Evolutionary conservation across 2,888 invertebrate genomes (phyloP).

Genomic region (Megamerina dolium): DNA sequence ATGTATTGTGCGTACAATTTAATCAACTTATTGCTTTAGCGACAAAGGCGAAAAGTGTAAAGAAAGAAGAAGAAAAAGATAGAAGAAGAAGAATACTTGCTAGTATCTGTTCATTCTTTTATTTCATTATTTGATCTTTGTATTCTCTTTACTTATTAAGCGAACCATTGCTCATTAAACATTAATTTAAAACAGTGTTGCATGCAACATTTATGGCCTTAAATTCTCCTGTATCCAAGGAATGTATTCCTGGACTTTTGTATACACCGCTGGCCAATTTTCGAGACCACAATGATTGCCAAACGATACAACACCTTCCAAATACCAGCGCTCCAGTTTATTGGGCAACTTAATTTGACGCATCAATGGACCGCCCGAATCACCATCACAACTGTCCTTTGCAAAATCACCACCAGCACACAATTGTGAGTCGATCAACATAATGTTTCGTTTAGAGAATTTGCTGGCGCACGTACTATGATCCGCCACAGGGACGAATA

Average conservation of each 20-base stretch:
- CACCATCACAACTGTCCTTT: conserved; percentile 58
- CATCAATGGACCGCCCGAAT: conserved; percentile 62
- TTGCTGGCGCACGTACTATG: conserved; percentile 48
- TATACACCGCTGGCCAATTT: conserved; percentile 68
- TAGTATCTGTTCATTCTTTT: no score
- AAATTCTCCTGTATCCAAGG: conserved; percentile 60
- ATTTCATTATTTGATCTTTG: no score
- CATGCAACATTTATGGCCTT: conserved; percentile 24
- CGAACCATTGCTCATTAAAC: no score
- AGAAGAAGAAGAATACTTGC: no score
- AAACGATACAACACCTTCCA: conserved; percentile 52
- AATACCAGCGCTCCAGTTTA: conserved; percentile 36
- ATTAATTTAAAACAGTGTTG: no score
- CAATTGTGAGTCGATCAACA: conserved; percentile 32
- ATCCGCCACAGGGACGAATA: conserved; percentile 51
- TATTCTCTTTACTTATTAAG: no score
- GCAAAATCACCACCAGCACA: conserved; percentile 49
- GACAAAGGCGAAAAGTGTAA: no score
- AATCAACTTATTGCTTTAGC: no score
- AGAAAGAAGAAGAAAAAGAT: no score
- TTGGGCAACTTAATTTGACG: no score
- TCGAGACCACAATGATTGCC: conserved; percentile 50
- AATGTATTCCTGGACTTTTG: conserved; percentile 57
- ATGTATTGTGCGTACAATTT: no score
- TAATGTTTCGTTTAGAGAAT: conserved; percentile 31